phyloP scores from a whole-genome alignment of 2,113 vertebrate genomes.

The Platichthys stellatus region DNA sequence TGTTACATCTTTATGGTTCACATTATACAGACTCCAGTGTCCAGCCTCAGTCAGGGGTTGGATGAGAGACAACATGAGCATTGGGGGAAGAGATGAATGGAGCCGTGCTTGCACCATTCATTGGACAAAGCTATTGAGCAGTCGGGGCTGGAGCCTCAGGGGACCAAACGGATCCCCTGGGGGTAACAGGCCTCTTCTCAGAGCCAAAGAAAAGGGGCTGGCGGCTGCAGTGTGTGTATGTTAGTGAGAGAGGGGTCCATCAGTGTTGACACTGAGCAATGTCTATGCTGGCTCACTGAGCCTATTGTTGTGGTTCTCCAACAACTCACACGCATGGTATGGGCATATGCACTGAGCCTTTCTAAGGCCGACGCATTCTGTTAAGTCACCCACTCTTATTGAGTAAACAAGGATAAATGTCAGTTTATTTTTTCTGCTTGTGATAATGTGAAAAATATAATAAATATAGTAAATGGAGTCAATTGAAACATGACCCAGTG shows the following conservation, averaged over 20 bases:
- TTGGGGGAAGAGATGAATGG: conserved; percentile 72
- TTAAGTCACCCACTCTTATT: neutral
- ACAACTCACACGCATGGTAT: conserved; percentile 36
- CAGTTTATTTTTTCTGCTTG: neutral
- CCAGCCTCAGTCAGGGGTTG: conserved; percentile 34
- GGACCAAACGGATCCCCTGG: conserved; percentile 49
- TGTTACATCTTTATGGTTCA: conserved; percentile 55
- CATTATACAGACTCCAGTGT: conserved; percentile 48
- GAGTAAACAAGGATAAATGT: neutral
- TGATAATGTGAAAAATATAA: neutral
- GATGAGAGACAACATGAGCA: conserved; percentile 64
- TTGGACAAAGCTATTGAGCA: conserved; percentile 65
- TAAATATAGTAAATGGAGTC: neutral
- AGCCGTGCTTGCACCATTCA: conserved; percentile 55
- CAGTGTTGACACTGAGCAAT: conserved; percentile 68
- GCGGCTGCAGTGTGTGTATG: conserved; percentile 28
- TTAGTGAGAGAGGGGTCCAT: conserved; percentile 49
- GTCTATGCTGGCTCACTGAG: conserved; percentile 70
- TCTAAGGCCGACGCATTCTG: neutral
- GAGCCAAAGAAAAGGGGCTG: conserved; percentile 42
- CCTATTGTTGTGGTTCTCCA: conserved; percentile 66
- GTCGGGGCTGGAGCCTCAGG: conserved; percentile 64
- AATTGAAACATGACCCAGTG: neutral
- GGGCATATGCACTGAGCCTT: neutral
- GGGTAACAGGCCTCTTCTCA: conserved; percentile 50